phyloP scores from a whole-genome alignment of 2,797 vertebrate species.

The Bradypodion ventrale region DNA sequence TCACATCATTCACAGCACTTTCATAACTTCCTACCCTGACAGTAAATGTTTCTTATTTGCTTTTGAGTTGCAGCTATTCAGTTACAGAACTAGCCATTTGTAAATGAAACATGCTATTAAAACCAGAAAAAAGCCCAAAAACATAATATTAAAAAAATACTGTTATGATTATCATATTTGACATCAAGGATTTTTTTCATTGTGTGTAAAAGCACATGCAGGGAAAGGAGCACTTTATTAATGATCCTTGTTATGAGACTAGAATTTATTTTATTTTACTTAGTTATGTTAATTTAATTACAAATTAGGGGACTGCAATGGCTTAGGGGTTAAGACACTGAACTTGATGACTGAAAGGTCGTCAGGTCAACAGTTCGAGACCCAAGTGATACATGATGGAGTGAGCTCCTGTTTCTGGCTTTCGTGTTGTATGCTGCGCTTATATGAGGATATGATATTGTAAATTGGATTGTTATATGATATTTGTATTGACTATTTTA shows the following conservation, averaged over 20 bases:
- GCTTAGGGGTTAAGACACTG: no score
- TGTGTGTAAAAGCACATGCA: not conserved
- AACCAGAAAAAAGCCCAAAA: not conserved
- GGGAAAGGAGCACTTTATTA: not conserved
- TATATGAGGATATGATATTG: no score
- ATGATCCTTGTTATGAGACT: not conserved
- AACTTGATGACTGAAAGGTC: no score
- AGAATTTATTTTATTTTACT: not conserved
- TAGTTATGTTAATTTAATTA: constrained; percentile 21
- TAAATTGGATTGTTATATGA: no score
- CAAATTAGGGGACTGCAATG: no score
- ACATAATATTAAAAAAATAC: no score
- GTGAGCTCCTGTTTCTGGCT: no score
- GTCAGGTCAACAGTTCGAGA: no score
- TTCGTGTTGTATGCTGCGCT: no score
- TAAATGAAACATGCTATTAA: not conserved
- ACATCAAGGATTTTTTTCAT: not conserved
- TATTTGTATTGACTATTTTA: no score
- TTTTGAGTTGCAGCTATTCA: not conserved
- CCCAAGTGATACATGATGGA: no score
- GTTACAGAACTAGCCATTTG: not conserved
- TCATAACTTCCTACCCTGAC: not conserved
- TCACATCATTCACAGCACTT: not conserved
- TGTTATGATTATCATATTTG: not conserved
- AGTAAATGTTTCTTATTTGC: not conserved